Evolutionary conservation across 2,888 invertebrate genomes (phyloP), one percentile per base, ranked within the genome.

Genomic region (Pandemis cinnamomeana): DNA sequence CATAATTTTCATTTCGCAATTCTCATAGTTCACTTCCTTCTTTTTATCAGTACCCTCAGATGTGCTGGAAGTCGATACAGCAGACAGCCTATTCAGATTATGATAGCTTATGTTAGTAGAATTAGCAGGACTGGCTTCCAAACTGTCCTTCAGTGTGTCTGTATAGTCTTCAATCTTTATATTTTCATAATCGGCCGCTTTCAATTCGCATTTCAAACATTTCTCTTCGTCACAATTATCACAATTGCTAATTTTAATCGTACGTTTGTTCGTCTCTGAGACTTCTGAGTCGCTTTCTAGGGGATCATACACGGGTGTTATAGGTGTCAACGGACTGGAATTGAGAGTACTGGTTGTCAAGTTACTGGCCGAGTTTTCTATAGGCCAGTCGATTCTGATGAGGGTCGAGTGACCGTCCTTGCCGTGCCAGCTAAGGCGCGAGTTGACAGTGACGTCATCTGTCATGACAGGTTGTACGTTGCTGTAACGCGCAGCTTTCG

Each of bases 21-120:
- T 80, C 46, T 80, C 82, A 46, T 88, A 87, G 0, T 71, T 68
- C 0, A 46, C 70, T 0, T 84, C 85, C 11, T 77, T 87, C 69
- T 83, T 87, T 13, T 81, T 85, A 7, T 88, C 87, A 0, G 87
- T 84, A 15, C 82, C 83, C 20, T 89, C 91, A 0, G 91, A 92
- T 8, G 91, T 91, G 0, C 92, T 92, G 0, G 94, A 94, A 0
- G 87, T 90, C 0, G 94, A 94, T 0, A 93, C 87, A 2, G 91
- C 94, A 0, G 95, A 94, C 5, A 94, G 77, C 68, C 94, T 85
- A 74, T 95, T 95, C 1, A 95, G 78, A 77, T 94, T 94, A 60
- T 94, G 92, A 72, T 95, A 95, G 77, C 93, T 94, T 0, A 95
- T 88, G 75, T 95, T 94, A 0, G 85, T 85, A 0, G 93, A 91